A percentile compares a stretch with the other conserved stretches of the same genome.
Conservation (phyloP, 2,113 vertebrate species). For the Scartelaos histophorus region DNA sequence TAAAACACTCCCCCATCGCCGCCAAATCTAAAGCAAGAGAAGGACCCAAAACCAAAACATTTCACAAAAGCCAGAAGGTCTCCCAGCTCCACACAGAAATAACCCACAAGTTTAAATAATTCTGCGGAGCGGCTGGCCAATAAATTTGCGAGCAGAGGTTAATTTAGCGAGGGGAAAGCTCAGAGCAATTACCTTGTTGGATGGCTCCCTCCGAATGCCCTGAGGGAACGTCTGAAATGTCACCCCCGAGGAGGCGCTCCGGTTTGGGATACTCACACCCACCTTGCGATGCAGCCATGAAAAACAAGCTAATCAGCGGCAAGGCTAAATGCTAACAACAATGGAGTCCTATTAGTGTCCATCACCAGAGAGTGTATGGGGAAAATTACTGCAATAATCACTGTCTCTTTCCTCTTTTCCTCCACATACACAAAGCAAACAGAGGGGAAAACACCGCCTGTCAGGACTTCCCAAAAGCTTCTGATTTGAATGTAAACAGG, state of each 20-base stretch:
- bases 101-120: conserved; percentile 78
- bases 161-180: conserved; percentile 78
- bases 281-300: conserved; percentile 53
- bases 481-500: conserved; percentile 10
- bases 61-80: conserved; percentile 31
- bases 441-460: background rate
- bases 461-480: background rate
- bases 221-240: conserved; percentile 78
- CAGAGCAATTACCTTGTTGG: conserved; percentile 76
- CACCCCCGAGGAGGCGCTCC: conserved; percentile 67
- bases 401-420: conserved; percentile 24
- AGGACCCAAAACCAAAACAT: conserved; percentile 16
- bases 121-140: conserved; percentile 73
- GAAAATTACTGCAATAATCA: conserved; percentile 42
- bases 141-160: conserved; percentile 79
- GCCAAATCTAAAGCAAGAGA: conserved; percentile 47
- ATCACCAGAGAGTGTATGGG: conserved; percentile 37
- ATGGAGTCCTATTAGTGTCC: conserved; percentile 69
- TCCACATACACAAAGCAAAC: conserved; percentile 25
- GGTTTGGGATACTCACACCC: conserved; percentile 48
- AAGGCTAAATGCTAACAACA: conserved; percentile 69
- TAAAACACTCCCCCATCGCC: conserved; percentile 55
- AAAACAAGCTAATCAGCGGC: conserved; percentile 71
- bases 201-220: conserved; percentile 70
- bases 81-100: conserved; percentile 48